Conservation (phyloP, 2,888 invertebrate species). For the Lithophane ornitopus region DNA sequence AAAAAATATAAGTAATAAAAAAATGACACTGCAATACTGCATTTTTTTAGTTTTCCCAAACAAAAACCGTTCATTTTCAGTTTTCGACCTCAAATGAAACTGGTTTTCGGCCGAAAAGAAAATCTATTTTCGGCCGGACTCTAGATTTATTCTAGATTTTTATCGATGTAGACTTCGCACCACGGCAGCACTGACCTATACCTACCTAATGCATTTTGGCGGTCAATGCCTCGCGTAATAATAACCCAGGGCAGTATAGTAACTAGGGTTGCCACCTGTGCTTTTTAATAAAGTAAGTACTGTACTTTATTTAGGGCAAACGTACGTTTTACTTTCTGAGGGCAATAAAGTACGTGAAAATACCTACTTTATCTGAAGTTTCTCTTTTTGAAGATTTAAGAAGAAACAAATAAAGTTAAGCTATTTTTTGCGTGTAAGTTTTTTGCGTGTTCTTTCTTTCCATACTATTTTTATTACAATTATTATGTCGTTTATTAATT, state of each 20-base stretch:
- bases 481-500: no score
- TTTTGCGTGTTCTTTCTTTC: no score
- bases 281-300: no score
- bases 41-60: not conserved
- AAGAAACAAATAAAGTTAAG: no score
- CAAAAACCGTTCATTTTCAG: not conserved
- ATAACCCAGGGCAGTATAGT: not conserved
- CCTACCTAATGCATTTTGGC: slow-evolving; percentile 21
- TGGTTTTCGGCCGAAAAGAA: not conserved
- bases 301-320: no score
- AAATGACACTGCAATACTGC: not conserved
- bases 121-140: not conserved
- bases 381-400: no score
- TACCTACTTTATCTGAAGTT: no score
- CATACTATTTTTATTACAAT: no score
- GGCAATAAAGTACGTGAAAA: no score
- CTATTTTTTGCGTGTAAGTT: no score
- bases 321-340: no score
- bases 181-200: slow-evolving; percentile 24
- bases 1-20: not conserved
- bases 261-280: no score
- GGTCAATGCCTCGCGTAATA: slow-evolving; percentile 19
- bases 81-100: not conserved
- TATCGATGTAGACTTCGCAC: slow-evolving; percentile 22
- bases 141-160: slow-evolving; percentile 10